phyloP scores from a whole-genome alignment of 2,113 vertebrate species.

The Misgurnus mizolepis region DNA sequence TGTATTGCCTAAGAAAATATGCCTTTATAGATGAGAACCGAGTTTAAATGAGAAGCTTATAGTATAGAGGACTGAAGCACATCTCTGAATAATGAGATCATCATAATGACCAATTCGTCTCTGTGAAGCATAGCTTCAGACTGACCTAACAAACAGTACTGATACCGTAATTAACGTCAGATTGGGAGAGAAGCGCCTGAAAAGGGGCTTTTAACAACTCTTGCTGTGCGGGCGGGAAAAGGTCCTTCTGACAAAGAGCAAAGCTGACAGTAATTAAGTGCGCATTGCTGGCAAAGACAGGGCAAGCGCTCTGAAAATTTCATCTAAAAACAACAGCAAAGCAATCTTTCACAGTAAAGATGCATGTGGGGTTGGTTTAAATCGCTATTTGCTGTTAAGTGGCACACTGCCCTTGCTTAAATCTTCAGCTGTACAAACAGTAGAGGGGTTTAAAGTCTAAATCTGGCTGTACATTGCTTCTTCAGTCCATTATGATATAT shows the following conservation, averaged over 20 bases:
- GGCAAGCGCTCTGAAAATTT: slow-evolving; percentile 45
- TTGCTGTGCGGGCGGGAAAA: slow-evolving; percentile 15
- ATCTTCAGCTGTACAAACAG: slow-evolving; percentile 21
- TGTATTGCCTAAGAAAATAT: background rate
- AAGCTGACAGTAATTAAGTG: slow-evolving; percentile 59
- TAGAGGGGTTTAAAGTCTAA: background rate
- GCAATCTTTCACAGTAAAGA: slow-evolving; percentile 36
- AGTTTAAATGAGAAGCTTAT: slow-evolving; percentile 29
- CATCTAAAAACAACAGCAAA: slow-evolving; percentile 48
- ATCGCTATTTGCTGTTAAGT: slow-evolving; percentile 29
- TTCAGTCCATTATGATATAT: too few species aligned
- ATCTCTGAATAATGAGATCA: slow-evolving; percentile 54
- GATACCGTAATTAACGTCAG: slow-evolving; percentile 57
- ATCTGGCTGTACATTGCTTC: background rate
- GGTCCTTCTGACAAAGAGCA: slow-evolving; percentile 54
- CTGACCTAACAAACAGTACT: slow-evolving; percentile 52
- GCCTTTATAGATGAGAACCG: background rate
- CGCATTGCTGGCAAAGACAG: slow-evolving; percentile 37
- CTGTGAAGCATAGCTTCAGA: slow-evolving; percentile 20
- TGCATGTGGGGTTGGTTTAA: slow-evolving; percentile 23
- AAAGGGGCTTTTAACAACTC: slow-evolving; percentile 42
- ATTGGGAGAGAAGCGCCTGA: slow-evolving; percentile 39
- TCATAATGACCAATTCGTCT: slow-evolving; percentile 47
- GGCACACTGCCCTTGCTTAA: slow-evolving; percentile 19
- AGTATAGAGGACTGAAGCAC: slow-evolving; percentile 29